These are phyloP conservation scores for Himalopsyche anomala DNA, from an alignment of 2,888 invertebrate species.

Conservation along the genomic window DNA sequence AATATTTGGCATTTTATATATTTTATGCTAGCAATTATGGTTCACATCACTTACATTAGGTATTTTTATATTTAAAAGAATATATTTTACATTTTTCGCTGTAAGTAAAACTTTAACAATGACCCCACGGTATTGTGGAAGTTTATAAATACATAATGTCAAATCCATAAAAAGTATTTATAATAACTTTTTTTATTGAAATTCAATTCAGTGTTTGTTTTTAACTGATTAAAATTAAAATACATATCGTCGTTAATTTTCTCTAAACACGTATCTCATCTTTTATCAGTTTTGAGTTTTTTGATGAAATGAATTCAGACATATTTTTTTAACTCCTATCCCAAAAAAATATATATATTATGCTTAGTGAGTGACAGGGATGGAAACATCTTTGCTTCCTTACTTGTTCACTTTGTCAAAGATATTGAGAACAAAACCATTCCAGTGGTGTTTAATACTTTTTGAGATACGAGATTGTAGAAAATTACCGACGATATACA, in stretches of 20 bases:
- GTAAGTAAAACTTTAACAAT: background rate
- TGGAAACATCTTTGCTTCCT: no score
- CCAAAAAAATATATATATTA: no score
- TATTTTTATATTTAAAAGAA: background rate
- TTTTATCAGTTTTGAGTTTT: no score
- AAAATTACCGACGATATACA: background rate
- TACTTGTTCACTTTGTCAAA: no score
- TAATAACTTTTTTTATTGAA: background rate
- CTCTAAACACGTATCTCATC: no score
- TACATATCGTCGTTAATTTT: no score
- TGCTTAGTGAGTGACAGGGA: no score
- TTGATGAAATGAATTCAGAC: no score
- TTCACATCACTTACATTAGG: slow-evolving; percentile 3
- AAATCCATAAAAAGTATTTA: background rate
- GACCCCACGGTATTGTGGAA: background rate
- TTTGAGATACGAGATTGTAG: no score
- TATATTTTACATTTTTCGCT: background rate
- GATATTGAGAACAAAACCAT: no score
- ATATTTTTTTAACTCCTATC: no score
- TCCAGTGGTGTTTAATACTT: no score
- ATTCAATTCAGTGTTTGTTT: background rate
- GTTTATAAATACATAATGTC: background rate
- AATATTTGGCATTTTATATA: slow-evolving; percentile 42
- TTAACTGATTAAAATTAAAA: background rate
- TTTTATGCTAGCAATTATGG: slow-evolving; percentile 13